Evolutionary conservation across 2,888 invertebrate species (phyloP), one percentile per base, ranked within the genome.

Genomic region (Pollenia angustigena): DNA sequence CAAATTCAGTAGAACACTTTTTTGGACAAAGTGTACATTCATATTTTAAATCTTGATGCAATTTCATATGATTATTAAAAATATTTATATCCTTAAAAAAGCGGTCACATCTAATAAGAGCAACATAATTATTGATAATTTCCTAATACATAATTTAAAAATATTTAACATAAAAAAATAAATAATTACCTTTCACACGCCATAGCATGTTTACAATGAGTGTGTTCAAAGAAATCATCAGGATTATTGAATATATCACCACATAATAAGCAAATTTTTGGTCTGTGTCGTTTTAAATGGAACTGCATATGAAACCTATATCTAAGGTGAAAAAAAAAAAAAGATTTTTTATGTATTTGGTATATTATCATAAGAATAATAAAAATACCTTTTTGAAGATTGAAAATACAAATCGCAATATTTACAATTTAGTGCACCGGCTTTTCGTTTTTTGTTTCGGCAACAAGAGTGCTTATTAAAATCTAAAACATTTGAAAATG

Each of bases 271-370:
- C 93, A 93, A 0, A 89, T 90, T 60, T 91, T 91, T 3, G 93
- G 92, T 8, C 93, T 87, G 16, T 90, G 91, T n/a, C 90, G 90
- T 42, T 91, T 90, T 81, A 92, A 85, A 88, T 93, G 93, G 64
- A 92, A 93, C 88, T 93, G 93, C 84, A 91, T 90, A 64, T 93
- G 93, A 80, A 93, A 93, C 9, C 91, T 90, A 46, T 91, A 93
- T 58, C 93, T 93, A 46, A 46, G 0, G 11, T 11, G 32, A 1
- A 32, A 32, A 6, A n/a, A n/a, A n/a, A n/a, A n/a, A n/a, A n/a
- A n/a, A n/a, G n/a, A n/a, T n/a, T 32, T 32, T 32, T 32, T 32
- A 32, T 32, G 0, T 6, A 32, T 32, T 32, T 32, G 6, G 4
- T 32, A 6, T 32, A 32, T 32, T 32, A 32, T 32, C 32, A 32